Evolutionary conservation across 2,888 invertebrate genomes (phyloP).

Genomic region (Volucella inanis): DNA sequence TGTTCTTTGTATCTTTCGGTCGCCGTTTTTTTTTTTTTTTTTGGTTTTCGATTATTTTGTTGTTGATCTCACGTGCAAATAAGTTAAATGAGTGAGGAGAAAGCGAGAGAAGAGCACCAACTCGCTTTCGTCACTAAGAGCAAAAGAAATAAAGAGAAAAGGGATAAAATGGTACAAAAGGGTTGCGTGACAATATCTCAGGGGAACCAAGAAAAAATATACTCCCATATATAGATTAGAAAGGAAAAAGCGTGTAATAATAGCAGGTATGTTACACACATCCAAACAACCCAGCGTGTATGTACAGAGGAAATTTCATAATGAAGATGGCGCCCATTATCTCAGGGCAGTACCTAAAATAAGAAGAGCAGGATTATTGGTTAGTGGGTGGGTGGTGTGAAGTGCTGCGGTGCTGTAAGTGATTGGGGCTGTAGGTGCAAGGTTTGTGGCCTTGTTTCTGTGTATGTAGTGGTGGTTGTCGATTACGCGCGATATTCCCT

Average conservation of each 20-base stretch:
- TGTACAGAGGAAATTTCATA: slow-evolving; percentile 27
- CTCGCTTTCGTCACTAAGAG: neutral
- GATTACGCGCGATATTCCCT: slow-evolving; percentile 3
- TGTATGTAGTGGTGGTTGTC: neutral
- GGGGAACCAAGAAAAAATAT: slow-evolving; percentile 39
- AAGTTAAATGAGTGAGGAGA: slow-evolving; percentile 46
- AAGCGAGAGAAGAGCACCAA: slow-evolving; percentile 20
- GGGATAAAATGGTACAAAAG: slow-evolving; percentile 43
- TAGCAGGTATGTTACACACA: slow-evolving; percentile 13
- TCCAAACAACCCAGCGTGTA: neutral
- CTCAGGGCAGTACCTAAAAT: neutral
- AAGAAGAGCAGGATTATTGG: neutral
- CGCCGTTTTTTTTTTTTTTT: slow-evolving; percentile 1
- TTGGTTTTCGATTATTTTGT: slow-evolving; percentile 45
- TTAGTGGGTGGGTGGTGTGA: neutral
- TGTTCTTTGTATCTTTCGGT: neutral
- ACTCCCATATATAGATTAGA: slow-evolving; percentile 13
- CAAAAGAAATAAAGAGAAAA: slow-evolving; percentile 25
- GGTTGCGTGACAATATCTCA: slow-evolving; percentile 59
- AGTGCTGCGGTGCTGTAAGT: too few relatives aligned
- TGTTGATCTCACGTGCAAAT: slow-evolving; percentile 49
- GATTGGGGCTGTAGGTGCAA: too few relatives aligned
- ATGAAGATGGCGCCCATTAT: slow-evolving; percentile 67
- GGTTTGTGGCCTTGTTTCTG: too few relatives aligned
- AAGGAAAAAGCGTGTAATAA: slow-evolving; percentile 24